A percentile compares a stretch with the other conserved stretches of the same genome.
Evolutionary conservation across 1,140 invertebrate genomes (phyloP).

Genomic region (Drosophila saltans): DNA sequence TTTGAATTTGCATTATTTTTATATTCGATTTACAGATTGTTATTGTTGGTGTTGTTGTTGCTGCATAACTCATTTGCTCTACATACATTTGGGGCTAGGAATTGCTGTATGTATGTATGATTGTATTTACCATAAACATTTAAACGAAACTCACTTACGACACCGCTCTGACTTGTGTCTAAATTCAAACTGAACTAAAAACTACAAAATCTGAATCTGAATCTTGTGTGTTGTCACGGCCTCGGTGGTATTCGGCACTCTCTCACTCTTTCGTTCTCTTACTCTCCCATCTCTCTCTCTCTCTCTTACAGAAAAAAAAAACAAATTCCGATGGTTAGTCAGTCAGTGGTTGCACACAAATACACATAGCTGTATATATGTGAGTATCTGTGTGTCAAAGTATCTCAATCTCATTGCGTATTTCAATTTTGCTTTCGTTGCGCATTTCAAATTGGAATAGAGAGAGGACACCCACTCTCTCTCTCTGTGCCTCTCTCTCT

Average conservation of each 20-base stretch:
- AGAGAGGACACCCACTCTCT: constrained; percentile 1
- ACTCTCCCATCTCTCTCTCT: constrained; percentile 13
- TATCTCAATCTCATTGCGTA: constrained; percentile 38
- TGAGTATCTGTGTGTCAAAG: constrained; percentile 23
- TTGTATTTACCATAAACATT: constrained; percentile 56
- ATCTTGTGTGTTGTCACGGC: constrained; percentile 43
- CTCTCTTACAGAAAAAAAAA: constrained; percentile 57
- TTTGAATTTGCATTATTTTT: not conserved
- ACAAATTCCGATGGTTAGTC: constrained; percentile 72
- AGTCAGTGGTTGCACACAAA: constrained; percentile 63
- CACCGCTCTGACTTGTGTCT: constrained; percentile 75
- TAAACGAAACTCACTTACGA: constrained; percentile 79
- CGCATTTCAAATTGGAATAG: constrained; percentile 57
- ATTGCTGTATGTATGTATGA: constrained; percentile 19
- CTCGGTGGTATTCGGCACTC: constrained; percentile 1
- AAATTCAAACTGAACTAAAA: constrained; percentile 76
- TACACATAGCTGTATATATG: constrained; percentile 26
- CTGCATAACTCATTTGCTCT: constrained; percentile 15
- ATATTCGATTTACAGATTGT: constrained; percentile 5
- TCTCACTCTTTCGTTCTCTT: constrained; percentile 23
- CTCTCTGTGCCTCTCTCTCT: not conserved
- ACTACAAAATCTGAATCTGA: constrained; percentile 52
- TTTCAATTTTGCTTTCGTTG: constrained; percentile 67
- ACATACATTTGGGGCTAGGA: constrained; percentile 1
- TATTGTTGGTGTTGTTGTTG: constrained; percentile 18